Evolutionary conservation across 2,888 invertebrate species (phyloP).

Genomic region (Fragum fragum): DNA sequence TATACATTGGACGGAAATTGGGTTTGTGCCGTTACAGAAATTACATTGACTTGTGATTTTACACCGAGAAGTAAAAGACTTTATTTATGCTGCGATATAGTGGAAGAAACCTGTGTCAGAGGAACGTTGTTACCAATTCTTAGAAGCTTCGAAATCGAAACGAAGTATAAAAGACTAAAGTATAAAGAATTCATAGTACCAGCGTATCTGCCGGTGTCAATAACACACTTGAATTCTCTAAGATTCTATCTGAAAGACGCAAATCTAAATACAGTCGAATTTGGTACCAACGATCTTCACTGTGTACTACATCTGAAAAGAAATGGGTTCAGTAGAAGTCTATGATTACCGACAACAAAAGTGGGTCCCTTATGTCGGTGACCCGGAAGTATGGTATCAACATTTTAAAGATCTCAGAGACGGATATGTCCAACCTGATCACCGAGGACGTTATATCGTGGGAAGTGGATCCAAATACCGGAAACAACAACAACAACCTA

Average conservation of each 20-base stretch:
- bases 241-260: conserved; percentile 26
- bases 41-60: conserved; percentile 39
- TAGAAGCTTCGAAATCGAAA: conserved; percentile 34
- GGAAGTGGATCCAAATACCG: conserved; percentile 3
- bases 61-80: conserved; percentile 26
- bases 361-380: conserved; percentile 40
- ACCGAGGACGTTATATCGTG: conserved; percentile 16
- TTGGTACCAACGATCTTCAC: conserved; percentile 17
- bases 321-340: conserved; percentile 42
- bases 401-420: conserved; percentile 36
- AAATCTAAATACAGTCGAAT: conserved; percentile 7
- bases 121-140: conserved; percentile 23
- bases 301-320: conserved; percentile 32
- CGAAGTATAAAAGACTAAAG: conserved; percentile 27
- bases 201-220: conserved; percentile 24
- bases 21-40: conserved; percentile 35
- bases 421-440: conserved; percentile 26
- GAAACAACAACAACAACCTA: conserved; percentile 1
- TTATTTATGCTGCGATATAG: conserved; percentile 41
- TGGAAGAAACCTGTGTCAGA: conserved; percentile 35
- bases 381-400: conserved; percentile 28
- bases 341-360: conserved; percentile 29
- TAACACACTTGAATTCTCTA: conserved; percentile 1
- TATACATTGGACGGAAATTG: conserved; percentile 39
- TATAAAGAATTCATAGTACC: not conserved